Evolutionary conservation across 1,140 invertebrate species (phyloP), one percentile per base, ranked within the genome.

Genomic region (Drosophila virilis): DNA sequence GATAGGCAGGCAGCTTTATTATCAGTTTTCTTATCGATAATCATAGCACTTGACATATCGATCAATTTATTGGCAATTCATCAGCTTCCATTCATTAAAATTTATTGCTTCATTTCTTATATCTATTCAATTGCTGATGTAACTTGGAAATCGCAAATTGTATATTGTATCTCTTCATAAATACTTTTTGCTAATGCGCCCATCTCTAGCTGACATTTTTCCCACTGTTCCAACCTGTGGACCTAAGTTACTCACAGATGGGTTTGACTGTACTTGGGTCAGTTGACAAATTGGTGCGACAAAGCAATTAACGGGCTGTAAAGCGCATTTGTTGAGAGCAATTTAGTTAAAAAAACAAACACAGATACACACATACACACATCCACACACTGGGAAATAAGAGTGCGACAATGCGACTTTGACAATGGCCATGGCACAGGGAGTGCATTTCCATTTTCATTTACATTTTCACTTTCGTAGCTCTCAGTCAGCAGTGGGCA

Each of bases 221-320:
- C 33, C 7, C 13, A 45, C 17, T 40, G 9, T 17, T 35, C 22
- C n/a, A 15, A 0, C 17, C 6, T 6, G 22, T 48, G 8, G 33
- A 43, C 35, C 58, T 38, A 15, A 60, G 74, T 61, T 48, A 33
- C 28, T 28, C 54, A 8, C 35, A 33, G n/a, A 42, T 46, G 17
- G 55, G 45, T 57, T 13, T 7, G 38, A 15, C 38, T 17, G 35
- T 50, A 32, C 32, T 76, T 22, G 12, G 13, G 13, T 37, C 46
- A 43, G 2, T 54, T 75, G 78, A 86, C 71, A 82, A 86, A 86
- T 77, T 78, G 80, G 51, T 54, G 75, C 62, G 62, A 42, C 77
- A 71, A 70, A 83, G 77, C 77, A 84, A 88, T 88, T 89, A 83
- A 77, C 77, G 76, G 76, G 59, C 64, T 83, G 64, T 57, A 48